Conservation (phyloP, 2,888 invertebrate species). For the Drosophila robusta region DNA sequence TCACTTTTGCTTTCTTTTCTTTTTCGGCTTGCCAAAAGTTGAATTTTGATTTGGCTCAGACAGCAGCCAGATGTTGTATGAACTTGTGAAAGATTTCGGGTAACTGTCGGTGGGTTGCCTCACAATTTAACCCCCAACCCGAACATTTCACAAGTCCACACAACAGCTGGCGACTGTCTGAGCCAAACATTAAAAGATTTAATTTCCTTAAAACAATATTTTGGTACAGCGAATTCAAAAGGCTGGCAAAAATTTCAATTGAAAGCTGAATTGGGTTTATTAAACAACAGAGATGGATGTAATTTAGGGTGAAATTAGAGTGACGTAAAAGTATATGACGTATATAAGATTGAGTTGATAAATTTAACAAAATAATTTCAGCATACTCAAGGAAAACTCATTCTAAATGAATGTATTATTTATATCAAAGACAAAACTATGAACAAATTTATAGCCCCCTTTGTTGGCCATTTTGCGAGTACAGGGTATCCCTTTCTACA, state of each 20-base stretch:
- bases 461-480: background rate
- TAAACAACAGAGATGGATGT: background rate
- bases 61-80: constrained; percentile 49
- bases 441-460: no score
- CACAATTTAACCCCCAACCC: background rate
- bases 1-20: constrained; percentile 65
- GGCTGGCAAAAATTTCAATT: background rate
- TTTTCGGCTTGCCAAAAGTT: constrained; percentile 38
- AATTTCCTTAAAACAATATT: constrained; percentile 59
- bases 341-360: no score
- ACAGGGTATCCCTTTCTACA: background rate
- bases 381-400: no score
- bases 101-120: background rate
- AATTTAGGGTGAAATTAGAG: background rate
- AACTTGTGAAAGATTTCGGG: constrained; percentile 23
- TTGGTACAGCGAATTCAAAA: constrained; percentile 1
- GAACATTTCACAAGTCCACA: background rate
- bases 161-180: constrained; percentile 35
- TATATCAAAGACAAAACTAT: no score
- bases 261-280: background rate
- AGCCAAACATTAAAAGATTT: constrained; percentile 49
- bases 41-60: constrained; percentile 57
- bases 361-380: no score
- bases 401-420: no score
- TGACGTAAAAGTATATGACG: background rate